phyloP scores from a whole-genome alignment of 2,888 invertebrate genomes.

The Auanema sp. region DNA sequence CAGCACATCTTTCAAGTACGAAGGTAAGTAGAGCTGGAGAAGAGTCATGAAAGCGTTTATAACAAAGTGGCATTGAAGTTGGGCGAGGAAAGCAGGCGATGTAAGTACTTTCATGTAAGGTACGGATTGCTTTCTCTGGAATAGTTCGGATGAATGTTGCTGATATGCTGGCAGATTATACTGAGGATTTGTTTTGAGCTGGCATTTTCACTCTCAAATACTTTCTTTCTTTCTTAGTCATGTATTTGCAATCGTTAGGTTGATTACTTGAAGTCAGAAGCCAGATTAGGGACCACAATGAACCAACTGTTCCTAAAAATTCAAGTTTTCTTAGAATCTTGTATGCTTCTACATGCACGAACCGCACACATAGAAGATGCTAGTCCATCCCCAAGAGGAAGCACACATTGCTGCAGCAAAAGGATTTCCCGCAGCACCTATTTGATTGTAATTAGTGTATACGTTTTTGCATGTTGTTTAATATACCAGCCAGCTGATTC shows the following conservation, averaged over 20 bases:
- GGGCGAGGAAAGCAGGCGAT: constrained; percentile 37
- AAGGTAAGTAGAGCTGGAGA: constrained; percentile 50
- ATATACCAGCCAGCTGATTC: constrained; percentile 38
- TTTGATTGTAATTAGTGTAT: background rate
- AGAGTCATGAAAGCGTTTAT: constrained; percentile 46
- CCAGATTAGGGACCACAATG: constrained; percentile 35
- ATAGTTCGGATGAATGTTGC: no score
- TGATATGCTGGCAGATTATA: no score
- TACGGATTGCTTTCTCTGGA: constrained; percentile 29
- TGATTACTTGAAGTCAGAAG: constrained; percentile 29
- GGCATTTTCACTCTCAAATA: constrained; percentile 35
- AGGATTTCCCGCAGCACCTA: constrained; percentile 44
- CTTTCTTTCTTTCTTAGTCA: constrained; percentile 34
- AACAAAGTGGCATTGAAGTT: constrained; percentile 37
- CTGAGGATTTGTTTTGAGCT: constrained; percentile 1
- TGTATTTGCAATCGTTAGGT: constrained; percentile 40
- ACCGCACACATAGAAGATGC: constrained; percentile 49
- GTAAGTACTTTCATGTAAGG: constrained; percentile 34
- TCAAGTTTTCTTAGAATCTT: constrained; percentile 1
- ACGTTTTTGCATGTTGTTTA: background rate
- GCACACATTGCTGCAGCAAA: constrained; percentile 48
- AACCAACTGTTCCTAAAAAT: constrained; percentile 30
- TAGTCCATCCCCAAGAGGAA: constrained; percentile 46
- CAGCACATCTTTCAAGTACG: constrained; percentile 53
- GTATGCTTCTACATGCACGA: background rate